Evolutionary conservation across 2,113 vertebrate genomes (phyloP).

Genomic region (Cinclus cinclus): DNA sequence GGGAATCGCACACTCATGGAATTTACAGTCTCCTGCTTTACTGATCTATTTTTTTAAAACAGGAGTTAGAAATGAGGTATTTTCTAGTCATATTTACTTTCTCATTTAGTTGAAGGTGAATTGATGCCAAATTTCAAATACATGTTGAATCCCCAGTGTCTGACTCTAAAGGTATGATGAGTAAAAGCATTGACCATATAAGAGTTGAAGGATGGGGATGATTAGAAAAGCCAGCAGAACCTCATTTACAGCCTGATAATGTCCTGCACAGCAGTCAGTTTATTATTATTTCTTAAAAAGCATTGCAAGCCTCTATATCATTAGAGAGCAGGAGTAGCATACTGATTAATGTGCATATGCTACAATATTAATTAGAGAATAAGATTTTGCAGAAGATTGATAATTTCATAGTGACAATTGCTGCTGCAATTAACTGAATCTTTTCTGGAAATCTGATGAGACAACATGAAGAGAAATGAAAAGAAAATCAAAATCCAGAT

Average conservation of each 20-base stretch:
- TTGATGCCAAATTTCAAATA: conserved; percentile 14
- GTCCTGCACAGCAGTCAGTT: conserved; percentile 10
- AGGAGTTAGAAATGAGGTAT: background rate
- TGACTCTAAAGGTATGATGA: background rate
- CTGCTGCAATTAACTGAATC: conserved; percentile 57
- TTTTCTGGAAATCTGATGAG: conserved; percentile 26
- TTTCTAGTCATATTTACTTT: background rate
- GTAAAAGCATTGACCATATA: background rate
- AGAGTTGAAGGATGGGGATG: background rate
- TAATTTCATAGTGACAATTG: conserved; percentile 65
- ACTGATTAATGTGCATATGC: conserved; percentile 69
- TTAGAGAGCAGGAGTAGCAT: conserved; percentile 63
- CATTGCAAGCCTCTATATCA: conserved; percentile 59
- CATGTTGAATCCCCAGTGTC: background rate
- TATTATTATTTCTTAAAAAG: conserved; percentile 64
- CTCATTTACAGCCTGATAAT: conserved; percentile 56
- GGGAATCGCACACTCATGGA: background rate
- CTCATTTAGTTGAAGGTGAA: conserved; percentile 3
- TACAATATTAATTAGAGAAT: conserved; percentile 73
- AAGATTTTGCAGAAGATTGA: conserved; percentile 62
- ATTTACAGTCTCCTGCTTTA: background rate
- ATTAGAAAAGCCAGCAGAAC: conserved; percentile 40
- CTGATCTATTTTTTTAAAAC: background rate
- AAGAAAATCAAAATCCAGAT: background rate
- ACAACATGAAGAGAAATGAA: conserved; percentile 10